Conservation (phyloP, 2,888 invertebrate species). For the Pandemis heparana region DNA sequence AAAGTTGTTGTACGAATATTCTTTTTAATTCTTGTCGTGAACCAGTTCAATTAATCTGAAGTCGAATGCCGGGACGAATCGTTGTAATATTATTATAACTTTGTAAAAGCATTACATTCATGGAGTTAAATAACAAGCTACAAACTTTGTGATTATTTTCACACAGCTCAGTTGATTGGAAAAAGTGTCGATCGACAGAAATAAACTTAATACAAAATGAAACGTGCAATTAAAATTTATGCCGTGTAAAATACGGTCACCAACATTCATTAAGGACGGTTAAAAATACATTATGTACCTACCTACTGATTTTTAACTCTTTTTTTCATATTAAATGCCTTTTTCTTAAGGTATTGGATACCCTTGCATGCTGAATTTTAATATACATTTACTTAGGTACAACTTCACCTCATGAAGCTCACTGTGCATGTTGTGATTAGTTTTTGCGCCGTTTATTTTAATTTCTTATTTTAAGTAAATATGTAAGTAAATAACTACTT, state of each 20-base stretch:
- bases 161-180: background rate
- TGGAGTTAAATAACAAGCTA: constrained; percentile 3
- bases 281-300: too few species aligned
- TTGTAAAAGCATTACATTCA: background rate
- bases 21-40: background rate
- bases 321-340: too few species aligned
- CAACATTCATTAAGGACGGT: too few species aligned
- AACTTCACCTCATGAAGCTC: too few species aligned
- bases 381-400: too few species aligned
- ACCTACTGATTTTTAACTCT: too few species aligned
- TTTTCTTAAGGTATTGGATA: too few species aligned
- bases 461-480: too few species aligned
- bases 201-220: background rate
- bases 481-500: too few species aligned
- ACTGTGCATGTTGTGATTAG: too few species aligned
- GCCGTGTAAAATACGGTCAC: background rate
- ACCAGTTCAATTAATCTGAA: background rate
- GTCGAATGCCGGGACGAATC: background rate
- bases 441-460: too few species aligned
- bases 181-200: background rate
- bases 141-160: background rate
- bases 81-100: background rate
- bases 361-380: too few species aligned
- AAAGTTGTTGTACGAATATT: background rate
- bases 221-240: background rate